These are phyloP conservation scores for Papilio machaon DNA, from an alignment of 1,140 invertebrate genomes.

Conservation along the genomic window DNA sequence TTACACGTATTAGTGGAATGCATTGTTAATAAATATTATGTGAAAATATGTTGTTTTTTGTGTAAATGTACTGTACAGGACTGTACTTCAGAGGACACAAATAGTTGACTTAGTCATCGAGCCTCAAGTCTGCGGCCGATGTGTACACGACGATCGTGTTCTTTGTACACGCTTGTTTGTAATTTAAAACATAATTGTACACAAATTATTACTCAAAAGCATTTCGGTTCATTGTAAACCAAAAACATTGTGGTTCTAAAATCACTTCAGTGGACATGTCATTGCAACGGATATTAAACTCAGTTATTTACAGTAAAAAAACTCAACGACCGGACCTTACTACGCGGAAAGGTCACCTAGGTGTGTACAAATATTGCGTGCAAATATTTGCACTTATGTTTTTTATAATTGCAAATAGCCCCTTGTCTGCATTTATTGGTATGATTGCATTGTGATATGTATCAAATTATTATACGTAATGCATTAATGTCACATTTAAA, in stretches of 20 bases:
- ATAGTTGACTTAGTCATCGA: conserved; percentile 46
- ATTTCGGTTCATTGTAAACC: not conserved
- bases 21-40: not conserved
- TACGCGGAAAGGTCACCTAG: not conserved
- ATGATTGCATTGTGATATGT: conserved; percentile 1
- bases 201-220: not conserved
- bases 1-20: not conserved
- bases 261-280: not conserved
- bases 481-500: no score
- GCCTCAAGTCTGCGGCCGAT: conserved; percentile 1
- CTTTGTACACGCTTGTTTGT: not conserved
- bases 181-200: not conserved
- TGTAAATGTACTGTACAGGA: conserved; percentile 15
- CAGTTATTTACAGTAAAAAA: not conserved
- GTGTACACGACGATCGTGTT: not conserved
- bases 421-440: not conserved
- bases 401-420: not conserved
- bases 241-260: not conserved
- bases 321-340: not conserved
- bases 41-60: not conserved
- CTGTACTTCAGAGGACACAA: conserved; percentile 32
- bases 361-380: conserved; percentile 14
- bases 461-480: not conserved
- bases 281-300: not conserved
- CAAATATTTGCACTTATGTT: not conserved